Percentiles rank a stretch among this genome's conserved stretches.
Conservation (phyloP, 53 echinoderm and acorn worm genomes). For the Luidia sarsii region DNA sequence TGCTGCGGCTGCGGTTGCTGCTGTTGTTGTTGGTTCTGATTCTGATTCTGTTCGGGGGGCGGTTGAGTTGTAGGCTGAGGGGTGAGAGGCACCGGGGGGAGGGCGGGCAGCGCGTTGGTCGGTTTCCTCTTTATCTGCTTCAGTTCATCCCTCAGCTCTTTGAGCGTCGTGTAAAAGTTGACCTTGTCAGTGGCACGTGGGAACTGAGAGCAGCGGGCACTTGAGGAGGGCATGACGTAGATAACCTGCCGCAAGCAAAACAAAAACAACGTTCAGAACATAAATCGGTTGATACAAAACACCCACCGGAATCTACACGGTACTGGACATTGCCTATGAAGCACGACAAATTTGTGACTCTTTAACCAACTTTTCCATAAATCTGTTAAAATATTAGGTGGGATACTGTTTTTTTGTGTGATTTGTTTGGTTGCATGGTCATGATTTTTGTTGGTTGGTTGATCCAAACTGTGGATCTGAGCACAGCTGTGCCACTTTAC, state of each 20-base stretch:
- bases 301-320: no score
- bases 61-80: constrained; percentile 54
- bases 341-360: no score
- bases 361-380: no score
- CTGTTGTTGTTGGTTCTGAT: constrained; percentile 49
- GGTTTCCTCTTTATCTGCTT: constrained; percentile 65
- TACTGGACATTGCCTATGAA: no score
- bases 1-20: constrained; percentile 34
- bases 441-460: no score
- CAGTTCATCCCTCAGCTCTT: constrained; percentile 92
- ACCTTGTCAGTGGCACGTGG: constrained; percentile 99
- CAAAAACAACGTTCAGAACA: background rate
- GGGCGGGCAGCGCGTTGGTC: constrained; percentile 41
- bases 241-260: constrained; percentile 68
- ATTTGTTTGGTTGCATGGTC: no score
- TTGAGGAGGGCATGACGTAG: constrained; percentile 99
- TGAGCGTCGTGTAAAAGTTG: constrained; percentile 89
- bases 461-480: no score
- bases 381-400: no score
- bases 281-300: no score
- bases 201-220: constrained; percentile 99
- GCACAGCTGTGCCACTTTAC: no score
- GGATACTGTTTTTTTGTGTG: no score
- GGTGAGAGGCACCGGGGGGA: constrained; percentile 45
- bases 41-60: constrained; percentile 43